Evolutionary conservation across 2,888 invertebrate genomes (phyloP).

Genomic region (Agriopis leucophaearia): DNA sequence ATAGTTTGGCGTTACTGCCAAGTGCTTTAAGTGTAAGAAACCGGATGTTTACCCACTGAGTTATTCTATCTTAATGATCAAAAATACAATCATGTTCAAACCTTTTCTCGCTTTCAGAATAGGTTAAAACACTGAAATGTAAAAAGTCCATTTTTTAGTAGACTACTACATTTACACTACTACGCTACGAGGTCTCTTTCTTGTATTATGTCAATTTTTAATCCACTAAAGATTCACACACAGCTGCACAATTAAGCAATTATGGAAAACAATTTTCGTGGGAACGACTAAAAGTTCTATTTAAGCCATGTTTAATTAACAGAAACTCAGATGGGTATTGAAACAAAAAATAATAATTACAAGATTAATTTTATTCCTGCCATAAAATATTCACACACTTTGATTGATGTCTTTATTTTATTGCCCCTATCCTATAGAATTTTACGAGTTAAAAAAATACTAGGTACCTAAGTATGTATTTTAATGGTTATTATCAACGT

Average conservation of each 20-base stretch:
- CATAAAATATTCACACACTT: constrained; percentile 17
- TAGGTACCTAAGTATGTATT: background rate
- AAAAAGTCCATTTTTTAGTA: background rate
- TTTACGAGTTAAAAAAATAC: constrained; percentile 3
- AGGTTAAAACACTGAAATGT: too few relatives aligned
- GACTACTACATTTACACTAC: too few relatives aligned
- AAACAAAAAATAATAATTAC: constrained; percentile 22
- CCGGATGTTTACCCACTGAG: background rate
- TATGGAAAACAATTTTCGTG: constrained; percentile 42
- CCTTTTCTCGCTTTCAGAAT: too few relatives aligned
- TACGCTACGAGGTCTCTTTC: too few relatives aligned
- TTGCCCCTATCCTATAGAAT: constrained; percentile 6
- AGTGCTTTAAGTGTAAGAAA: background rate
- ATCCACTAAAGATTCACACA: constrained; percentile 34
- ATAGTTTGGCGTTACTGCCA: background rate
- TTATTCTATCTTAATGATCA: background rate
- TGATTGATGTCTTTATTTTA: constrained; percentile 15
- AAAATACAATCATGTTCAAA: background rate
- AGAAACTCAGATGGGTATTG: constrained; percentile 19
- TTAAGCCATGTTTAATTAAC: constrained; percentile 33
- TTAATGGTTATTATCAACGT: background rate
- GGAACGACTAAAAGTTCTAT: constrained; percentile 24
- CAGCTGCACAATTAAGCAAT: constrained; percentile 37
- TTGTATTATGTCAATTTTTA: constrained; percentile 20
- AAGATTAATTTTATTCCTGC: constrained; percentile 18